Percentiles rank a stretch among this genome's conserved stretches.
These are phyloP conservation scores for Trachythela sp. DNA, from an alignment of 64 coral and sea anemone species.

Conservation along the genomic window DNA sequence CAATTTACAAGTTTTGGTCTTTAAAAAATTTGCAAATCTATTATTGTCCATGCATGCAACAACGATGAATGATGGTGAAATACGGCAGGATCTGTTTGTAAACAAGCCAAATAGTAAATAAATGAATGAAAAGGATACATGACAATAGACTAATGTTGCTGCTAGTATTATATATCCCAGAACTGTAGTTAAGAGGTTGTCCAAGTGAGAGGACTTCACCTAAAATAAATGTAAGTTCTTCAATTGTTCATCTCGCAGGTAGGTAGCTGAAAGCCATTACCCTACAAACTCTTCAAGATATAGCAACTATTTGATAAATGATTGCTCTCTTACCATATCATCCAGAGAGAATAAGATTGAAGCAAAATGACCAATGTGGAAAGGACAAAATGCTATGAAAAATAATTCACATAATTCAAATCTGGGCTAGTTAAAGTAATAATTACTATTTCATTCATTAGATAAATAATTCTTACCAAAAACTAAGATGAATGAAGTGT, in stretches of 20 bases:
- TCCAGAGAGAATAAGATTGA: constrained; percentile 64
- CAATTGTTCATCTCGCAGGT: neutral
- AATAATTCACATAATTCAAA: neutral
- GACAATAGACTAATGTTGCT: constrained; percentile 45
- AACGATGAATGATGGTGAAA: too few species aligned
- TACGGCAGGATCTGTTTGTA: too few species aligned
- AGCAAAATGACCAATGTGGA: constrained; percentile 95
- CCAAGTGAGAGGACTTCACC: constrained; percentile 63
- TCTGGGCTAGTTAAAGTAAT: too few species aligned
- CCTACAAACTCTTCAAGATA: too few species aligned
- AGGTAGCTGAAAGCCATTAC: constrained; percentile 17
- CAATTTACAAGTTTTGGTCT: too few species aligned
- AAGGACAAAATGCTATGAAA: constrained; percentile 87
- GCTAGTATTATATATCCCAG: constrained; percentile 71
- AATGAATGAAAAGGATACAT: constrained; percentile 55
- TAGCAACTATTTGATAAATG: too few species aligned
- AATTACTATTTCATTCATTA: too few species aligned
- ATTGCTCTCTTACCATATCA: neutral
- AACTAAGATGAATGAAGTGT: constrained; percentile 94
- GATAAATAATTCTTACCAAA: constrained; percentile 70
- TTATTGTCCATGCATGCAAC: too few species aligned
- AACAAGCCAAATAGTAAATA: too few species aligned
- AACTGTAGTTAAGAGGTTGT: constrained; percentile 61
- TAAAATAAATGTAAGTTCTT: constrained; percentile 11
- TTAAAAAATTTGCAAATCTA: too few species aligned